Conservation (phyloP, 1,140 invertebrate genomes). For the Bactericera cockerelli region DNA sequence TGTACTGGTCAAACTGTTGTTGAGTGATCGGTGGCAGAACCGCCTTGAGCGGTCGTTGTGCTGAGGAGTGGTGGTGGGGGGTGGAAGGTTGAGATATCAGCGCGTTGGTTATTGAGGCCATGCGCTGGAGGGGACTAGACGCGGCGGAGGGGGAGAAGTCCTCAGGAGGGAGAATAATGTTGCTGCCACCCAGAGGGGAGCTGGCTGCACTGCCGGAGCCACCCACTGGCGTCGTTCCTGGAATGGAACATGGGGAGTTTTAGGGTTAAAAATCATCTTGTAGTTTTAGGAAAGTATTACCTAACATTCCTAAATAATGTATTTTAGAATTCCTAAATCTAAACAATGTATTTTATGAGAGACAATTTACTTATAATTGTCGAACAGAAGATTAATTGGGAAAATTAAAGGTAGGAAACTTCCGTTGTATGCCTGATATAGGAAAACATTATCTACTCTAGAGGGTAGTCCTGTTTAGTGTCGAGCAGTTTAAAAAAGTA, state of each 20-base stretch:
- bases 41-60: constrained; percentile 79
- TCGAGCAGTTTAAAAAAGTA: too few species aligned
- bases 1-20: constrained; percentile 97
- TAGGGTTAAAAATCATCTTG: too few species aligned
- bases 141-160: constrained; percentile 60
- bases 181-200: constrained; percentile 64
- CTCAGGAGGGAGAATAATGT: constrained; percentile 58
- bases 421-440: too few species aligned
- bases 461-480: too few species aligned
- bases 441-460: too few species aligned
- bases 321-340: too few species aligned
- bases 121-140: constrained; percentile 82
- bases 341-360: constrained; percentile 12
- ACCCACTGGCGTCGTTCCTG: neutral
- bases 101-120: constrained; percentile 96
- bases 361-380: too few species aligned
- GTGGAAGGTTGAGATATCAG: constrained; percentile 80
- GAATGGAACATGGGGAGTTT: constrained; percentile 1
- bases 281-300: constrained; percentile 1
- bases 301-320: neutral
- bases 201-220: constrained; percentile 24
- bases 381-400: too few species aligned
- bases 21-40: constrained; percentile 95
- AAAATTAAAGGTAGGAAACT: too few species aligned
- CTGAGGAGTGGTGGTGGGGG: constrained; percentile 60